These are phyloP conservation scores for Polyommatus icarus DNA, from an alignment of 2,888 invertebrate genomes.

Conservation along the genomic window DNA sequence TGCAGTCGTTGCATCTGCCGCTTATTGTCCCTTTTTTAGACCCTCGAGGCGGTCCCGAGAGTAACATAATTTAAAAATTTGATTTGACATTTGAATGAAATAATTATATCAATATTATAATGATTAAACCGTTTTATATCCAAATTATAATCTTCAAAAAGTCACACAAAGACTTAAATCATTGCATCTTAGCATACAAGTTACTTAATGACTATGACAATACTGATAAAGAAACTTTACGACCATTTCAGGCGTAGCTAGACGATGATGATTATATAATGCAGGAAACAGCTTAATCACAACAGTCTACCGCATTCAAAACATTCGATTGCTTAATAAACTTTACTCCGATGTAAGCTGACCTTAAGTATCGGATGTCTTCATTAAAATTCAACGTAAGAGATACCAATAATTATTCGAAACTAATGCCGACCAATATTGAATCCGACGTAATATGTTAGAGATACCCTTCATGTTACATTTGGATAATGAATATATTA, in stretches of 20 bases:
- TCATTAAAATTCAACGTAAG: constrained; percentile 26
- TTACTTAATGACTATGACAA: neutral
- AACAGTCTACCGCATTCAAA: constrained; percentile 17
- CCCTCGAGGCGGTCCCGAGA: neutral
- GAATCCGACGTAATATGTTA: neutral
- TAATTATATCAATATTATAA: neutral
- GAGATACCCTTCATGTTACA: constrained; percentile 14
- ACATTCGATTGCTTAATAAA: constrained; percentile 22
- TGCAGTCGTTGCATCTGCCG: constrained; percentile 71
- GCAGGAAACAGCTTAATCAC: constrained; percentile 13
- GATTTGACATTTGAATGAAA: neutral
- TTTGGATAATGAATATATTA: neutral
- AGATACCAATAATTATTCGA: constrained; percentile 7
- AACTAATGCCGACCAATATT: constrained; percentile 13
- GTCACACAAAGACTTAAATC: no score
- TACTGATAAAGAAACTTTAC: neutral
- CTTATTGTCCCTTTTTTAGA: constrained; percentile 59
- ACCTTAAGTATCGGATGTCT: constrained; percentile 45
- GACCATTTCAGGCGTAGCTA: neutral
- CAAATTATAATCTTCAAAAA: no score
- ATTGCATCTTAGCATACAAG: neutral
- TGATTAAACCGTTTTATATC: neutral
- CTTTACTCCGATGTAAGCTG: constrained; percentile 34
- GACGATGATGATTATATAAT: neutral
- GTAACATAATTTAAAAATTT: neutral